Percentiles rank a stretch among this genome's conserved stretches.
phyloP scores from a whole-genome alignment of 2,113 vertebrate species.

The Fulmarus glacialis region DNA sequence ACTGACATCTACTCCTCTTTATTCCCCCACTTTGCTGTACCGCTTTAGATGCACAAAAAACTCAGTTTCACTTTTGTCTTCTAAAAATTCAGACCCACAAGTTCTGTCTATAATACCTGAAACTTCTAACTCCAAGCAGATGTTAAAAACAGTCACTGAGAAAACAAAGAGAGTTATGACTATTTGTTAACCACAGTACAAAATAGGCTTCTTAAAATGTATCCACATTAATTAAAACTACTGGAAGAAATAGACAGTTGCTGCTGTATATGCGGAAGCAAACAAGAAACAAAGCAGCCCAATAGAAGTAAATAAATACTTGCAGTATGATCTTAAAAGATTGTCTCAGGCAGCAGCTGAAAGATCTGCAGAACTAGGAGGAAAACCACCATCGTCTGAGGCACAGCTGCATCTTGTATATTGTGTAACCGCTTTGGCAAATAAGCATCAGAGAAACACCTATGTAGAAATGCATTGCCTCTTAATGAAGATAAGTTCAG shows the following conservation, averaged over 20 bases:
- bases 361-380: background rate
- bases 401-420: background rate
- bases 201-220: background rate
- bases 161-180: background rate
- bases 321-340: background rate
- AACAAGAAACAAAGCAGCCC: background rate
- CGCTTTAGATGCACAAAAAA: background rate
- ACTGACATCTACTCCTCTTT: background rate
- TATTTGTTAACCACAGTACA: background rate
- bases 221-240: background rate
- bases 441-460: background rate
- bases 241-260: background rate
- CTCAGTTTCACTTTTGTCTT: background rate
- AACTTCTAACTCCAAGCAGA: background rate
- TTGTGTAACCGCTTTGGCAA: background rate
- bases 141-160: background rate
- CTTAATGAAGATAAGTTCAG: background rate
- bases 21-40: background rate
- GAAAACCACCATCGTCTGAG: background rate
- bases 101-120: background rate
- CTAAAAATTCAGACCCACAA: background rate
- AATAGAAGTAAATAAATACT: background rate
- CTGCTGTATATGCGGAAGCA: background rate
- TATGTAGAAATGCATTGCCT: background rate
- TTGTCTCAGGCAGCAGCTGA: accelerated